These are phyloP conservation scores for Anolis sagrei DNA, from an alignment of 2,113 vertebrate species.

Conservation along the genomic window DNA sequence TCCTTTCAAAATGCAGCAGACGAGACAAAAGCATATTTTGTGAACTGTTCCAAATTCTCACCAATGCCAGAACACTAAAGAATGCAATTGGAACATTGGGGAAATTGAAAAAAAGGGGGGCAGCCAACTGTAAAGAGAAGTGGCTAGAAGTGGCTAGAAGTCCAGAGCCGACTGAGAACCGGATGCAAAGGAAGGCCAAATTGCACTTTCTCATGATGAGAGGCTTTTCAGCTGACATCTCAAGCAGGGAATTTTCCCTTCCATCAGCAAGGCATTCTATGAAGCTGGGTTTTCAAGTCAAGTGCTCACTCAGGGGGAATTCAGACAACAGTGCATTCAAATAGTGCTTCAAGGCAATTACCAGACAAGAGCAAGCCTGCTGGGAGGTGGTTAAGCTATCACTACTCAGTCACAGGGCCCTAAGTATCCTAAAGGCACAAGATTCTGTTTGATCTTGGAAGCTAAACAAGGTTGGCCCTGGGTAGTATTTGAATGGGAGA, in stretches of 20 bases:
- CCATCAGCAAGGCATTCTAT: background rate
- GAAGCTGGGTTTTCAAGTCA: constrained; percentile 6
- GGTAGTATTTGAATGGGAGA: too few species aligned
- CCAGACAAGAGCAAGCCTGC: background rate
- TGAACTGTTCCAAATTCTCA: constrained; percentile 2
- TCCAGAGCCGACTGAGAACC: background rate
- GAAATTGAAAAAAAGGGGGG: background rate
- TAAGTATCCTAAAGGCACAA: too few species aligned
- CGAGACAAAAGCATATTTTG: background rate
- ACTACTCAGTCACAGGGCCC: background rate
- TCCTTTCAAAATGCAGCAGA: background rate
- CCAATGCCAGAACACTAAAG: constrained; percentile 8
- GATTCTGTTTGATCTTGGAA: too few species aligned
- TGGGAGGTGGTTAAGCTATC: background rate
- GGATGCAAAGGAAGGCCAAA: constrained; percentile 18
- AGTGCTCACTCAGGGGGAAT: background rate
- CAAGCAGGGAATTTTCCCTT: constrained; percentile 8
- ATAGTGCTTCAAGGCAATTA: background rate
- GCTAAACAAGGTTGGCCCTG: too few species aligned
- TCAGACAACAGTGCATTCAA: background rate
- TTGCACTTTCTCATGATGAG: background rate
- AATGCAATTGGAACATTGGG: constrained; percentile 3
- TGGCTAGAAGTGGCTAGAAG: background rate
- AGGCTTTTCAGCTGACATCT: background rate
- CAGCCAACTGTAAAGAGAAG: constrained; percentile 11